Conservation (phyloP, 2,888 invertebrate species). For the Mythimna lalbum region DNA sequence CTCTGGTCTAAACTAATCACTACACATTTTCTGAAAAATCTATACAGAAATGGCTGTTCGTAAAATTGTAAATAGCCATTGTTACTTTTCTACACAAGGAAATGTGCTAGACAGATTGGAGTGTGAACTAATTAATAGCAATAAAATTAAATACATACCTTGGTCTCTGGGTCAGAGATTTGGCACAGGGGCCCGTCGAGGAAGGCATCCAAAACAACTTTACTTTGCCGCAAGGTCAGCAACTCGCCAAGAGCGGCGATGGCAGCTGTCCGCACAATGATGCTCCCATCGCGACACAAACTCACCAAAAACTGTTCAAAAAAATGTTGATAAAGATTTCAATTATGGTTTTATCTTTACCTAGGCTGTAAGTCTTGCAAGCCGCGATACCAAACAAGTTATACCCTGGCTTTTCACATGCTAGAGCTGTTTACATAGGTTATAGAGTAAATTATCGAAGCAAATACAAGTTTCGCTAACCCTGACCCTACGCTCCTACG, state of each 20-base stretch:
- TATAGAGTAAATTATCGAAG: neutral
- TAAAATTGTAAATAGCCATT: too few species aligned
- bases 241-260: constrained; percentile 81
- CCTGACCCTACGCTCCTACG: neutral
- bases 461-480: neutral
- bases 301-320: constrained; percentile 78
- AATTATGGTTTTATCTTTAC: neutral
- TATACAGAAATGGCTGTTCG: too few species aligned
- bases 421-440: neutral
- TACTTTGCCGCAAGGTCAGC: constrained; percentile 66
- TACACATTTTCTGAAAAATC: too few species aligned
- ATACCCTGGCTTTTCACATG: neutral
- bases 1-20: too few species aligned
- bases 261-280: constrained; percentile 83
- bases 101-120: neutral
- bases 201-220: constrained; percentile 79
- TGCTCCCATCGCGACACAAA: constrained; percentile 85
- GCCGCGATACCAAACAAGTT: neutral
- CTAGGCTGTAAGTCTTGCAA: neutral
- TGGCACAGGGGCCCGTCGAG: constrained; percentile 85
- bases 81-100: neutral
- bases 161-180: constrained; percentile 84
- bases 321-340: neutral
- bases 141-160: constrained; percentile 70
- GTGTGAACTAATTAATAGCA: neutral